Base-by-base conservation (phyloP, 2,888 invertebrate genomes). In the Nemotelus pantherinus region DNA sequence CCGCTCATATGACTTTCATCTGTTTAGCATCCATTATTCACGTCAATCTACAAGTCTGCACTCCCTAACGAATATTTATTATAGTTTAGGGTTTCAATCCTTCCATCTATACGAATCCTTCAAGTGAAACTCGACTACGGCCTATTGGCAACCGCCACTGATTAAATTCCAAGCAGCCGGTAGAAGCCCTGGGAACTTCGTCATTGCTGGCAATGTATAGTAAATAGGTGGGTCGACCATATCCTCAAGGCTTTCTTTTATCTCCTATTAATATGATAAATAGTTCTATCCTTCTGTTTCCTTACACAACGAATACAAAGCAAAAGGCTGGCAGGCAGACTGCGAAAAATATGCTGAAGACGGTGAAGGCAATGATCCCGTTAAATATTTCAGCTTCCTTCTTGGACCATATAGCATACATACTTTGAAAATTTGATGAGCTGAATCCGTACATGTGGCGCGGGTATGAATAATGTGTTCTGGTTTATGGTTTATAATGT, bases 401-500 rank as follows among this genome's bases (percentile, higher is more conserved):
- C 25, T 25, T 25, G 25, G 25, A 25, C 25, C 25, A 25, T 25
- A 25, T 25, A 25, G 25, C 57, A 25, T 57, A 64, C 43, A 64
- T n/a, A 44, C 45, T 6, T n/a, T 64, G 64, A 43, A 64, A 64
- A 64, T 64, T 64, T 64, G 64, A 64, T 64, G 64, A 44, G n/a
- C 43, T 64, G 43, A 64, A 64, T 64, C 64, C 64, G 1, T 64
- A 57, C 10, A 57, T 10, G 57, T 25, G 57, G 57, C 25, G 9
- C 3, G 57, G 10, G 10, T 64, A 70, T 70, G 55, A 55, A 55
- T 70, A 70, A 70, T 70, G 39, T 39, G 41, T 25, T 39, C 39
- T 41, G 70, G 70, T 70, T 70, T 70, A 70, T 70, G 70, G 70
- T 70, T 70, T 41, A 70, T 70, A 43, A 70, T 44, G 70, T 70